Evolutionary conservation across 1,140 invertebrate species (phyloP), one percentile per base, ranked within the genome.

Genomic region (Philopotamus ludificatus): DNA sequence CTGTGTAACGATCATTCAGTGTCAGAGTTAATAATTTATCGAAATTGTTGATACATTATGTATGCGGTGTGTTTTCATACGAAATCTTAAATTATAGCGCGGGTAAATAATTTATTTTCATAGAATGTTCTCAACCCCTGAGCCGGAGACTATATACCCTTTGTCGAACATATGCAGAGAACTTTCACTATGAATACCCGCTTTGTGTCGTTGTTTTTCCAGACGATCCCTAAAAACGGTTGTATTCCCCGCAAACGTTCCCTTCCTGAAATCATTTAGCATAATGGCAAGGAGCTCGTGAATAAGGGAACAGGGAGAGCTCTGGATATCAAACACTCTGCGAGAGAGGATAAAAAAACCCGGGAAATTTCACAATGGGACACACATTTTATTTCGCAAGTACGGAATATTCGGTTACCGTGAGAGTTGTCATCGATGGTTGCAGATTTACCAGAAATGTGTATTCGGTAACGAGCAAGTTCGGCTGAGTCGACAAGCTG

Each of bases 251-350:
- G 10, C 60, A 51, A 39, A 25, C 28, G 21, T n/a, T 23, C 45
- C 45, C 49, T 45, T 50, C 28, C 57, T 1, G 42, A 53, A 62
- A 62, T 62, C 60, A 62, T 62, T 62, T 53, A 62, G 28, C 60
- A 51, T 62, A 62, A 53, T 62, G 60, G 60, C 60, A 28, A 12
- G 60, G 41, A 60, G 44, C 42, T 60, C 41, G 41, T 23, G 22
- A 60, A 60, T 25, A 60, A 58, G 28, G 22, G 42, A 60, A 28
- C 20, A 22, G 22, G 22, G 42, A 60, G 20, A 16, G n/a, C 44
- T 60, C 26, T 22, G 44, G 41, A n/a, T 60, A 60, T 60, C 57
- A 60, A 60, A 60, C 28, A 34, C 28, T 34, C 28, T 34, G n/a
- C n/a, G n/a, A n/a, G n/a, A n/a, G n/a, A n/a, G n/a, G n/a, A n/a